Percentiles rank a stretch among this genome's conserved stretches.
phyloP scores from a whole-genome alignment of 2,888 invertebrate species.

The Malachius bipustulatus region DNA sequence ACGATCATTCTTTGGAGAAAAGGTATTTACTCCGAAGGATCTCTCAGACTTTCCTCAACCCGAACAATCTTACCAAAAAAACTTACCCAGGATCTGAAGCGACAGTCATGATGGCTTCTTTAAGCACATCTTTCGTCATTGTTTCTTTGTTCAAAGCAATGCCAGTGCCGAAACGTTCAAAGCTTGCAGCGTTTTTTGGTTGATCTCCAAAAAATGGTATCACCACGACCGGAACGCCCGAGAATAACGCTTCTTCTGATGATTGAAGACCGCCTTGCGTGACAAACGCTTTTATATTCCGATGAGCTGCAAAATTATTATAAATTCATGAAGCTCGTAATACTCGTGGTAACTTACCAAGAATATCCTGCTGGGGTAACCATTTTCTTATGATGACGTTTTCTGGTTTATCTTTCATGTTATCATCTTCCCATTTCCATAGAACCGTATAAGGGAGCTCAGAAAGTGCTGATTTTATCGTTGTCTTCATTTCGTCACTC shows the following conservation, averaged over 20 bases:
- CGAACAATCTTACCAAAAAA: no score
- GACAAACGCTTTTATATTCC: conserved; percentile 19
- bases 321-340: no score
- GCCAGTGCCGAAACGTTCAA: no score
- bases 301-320: conserved; percentile 18
- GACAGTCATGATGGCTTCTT: no score
- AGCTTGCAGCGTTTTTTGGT: no score
- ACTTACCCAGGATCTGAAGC: no score
- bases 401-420: conserved; percentile 13
- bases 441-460: conserved; percentile 18
- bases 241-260: no score
- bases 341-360: conserved; percentile 17
- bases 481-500: conserved; percentile 11
- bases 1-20: no score
- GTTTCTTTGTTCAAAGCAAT: no score
- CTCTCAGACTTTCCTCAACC: no score
- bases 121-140: no score
- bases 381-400: conserved; percentile 20
- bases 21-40: no score
- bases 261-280: conserved; percentile 21
- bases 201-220: conserved; percentile 21
- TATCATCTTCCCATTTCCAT: conserved; percentile 21
- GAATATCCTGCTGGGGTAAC: conserved; percentile 22
- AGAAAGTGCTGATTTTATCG: conserved; percentile 14
- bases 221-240: conserved; percentile 18